Base-by-base conservation (phyloP, 1,140 invertebrate species). In the Paramacrobiotus metropolitanus region DNA sequence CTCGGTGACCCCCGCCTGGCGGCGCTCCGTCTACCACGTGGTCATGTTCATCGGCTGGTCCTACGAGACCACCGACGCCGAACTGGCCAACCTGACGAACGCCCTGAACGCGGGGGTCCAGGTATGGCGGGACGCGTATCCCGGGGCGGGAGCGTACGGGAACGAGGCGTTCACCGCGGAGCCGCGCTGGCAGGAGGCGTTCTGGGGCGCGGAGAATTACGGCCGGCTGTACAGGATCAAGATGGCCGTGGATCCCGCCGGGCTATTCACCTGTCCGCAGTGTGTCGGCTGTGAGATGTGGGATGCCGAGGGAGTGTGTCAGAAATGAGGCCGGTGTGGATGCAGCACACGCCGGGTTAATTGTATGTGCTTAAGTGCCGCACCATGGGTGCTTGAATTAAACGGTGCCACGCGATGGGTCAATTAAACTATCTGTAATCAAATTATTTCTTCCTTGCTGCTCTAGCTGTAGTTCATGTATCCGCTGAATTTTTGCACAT, bases 151-250 rank as follows among this genome's bases (percentile, higher is more conserved):
- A 9, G n/a, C 34, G 9, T 40, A 40, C 34, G 9, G 9, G 9
- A n/a, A 9, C n/a, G 34, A 40, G n/a, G 34, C 34, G 9, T n/a
- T n/a, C n/a, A 40, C 9, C 34, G 9, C n/a, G 9, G 34, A 40
- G 34, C 34, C 34, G 9, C n/a, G 63, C 30, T 64, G 61, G 61
- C 45, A 64, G 62, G 31, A 45, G 0, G 40, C 65, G n/a, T 64
- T 65, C 3, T 68, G 64, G 66, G 65, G 34, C 34, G n/a, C 40
- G 29, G 64, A 67, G 30, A 67, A 68, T 34, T 4, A 29, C 1
- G 30, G 59, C 15, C 31, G 60, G 2, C 60, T 67, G 29, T 60
- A 65, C 4, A 30, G 30, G 9, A 62, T 65, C 29, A 67, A 66
- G 59, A 61, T 48, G 20, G 21, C 55, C 20, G 64, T 61, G 44